A percentile compares a stretch with the other conserved stretches of the same genome.
These are phyloP conservation scores for Nemapogon koenigi DNA, from an alignment of 2,888 invertebrate species.

Conservation along the genomic window DNA sequence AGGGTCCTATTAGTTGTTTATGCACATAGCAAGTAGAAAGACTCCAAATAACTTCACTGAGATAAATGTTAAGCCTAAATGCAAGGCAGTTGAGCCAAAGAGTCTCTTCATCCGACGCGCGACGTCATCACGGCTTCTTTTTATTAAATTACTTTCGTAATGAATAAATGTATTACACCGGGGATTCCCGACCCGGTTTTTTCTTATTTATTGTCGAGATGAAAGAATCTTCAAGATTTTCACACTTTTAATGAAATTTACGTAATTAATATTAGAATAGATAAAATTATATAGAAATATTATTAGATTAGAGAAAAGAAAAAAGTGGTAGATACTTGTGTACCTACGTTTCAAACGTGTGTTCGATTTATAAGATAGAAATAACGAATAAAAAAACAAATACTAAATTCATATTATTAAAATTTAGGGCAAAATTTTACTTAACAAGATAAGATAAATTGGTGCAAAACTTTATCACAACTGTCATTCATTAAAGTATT, in stretches of 20 bases:
- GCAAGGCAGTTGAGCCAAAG: conserved; percentile 28
- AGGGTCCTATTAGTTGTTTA: conserved; percentile 5
- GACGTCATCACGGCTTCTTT: conserved; percentile 27
- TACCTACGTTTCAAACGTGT: not conserved
- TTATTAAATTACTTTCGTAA: conserved; percentile 50
- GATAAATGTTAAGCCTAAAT: conserved; percentile 43
- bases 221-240: too few relatives aligned
- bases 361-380: not conserved
- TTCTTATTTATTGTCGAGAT: conserved; percentile 42
- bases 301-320: too few relatives aligned
- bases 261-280: too few relatives aligned
- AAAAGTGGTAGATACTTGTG: not conserved
- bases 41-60: conserved; percentile 42
- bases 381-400: not conserved
- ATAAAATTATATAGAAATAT: too few relatives aligned
- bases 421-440: too few relatives aligned
- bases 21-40: conserved; percentile 31
- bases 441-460: too few relatives aligned
- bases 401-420: too few relatives aligned
- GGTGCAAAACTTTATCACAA: too few relatives aligned
- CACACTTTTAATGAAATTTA: too few relatives aligned
- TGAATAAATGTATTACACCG: conserved; percentile 52
- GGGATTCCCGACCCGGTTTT: conserved; percentile 38
- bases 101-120: conserved; percentile 25
- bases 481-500: too few relatives aligned